phyloP scores from a whole-genome alignment of 2,888 invertebrate species.

The Kryphioiulus occultus region DNA sequence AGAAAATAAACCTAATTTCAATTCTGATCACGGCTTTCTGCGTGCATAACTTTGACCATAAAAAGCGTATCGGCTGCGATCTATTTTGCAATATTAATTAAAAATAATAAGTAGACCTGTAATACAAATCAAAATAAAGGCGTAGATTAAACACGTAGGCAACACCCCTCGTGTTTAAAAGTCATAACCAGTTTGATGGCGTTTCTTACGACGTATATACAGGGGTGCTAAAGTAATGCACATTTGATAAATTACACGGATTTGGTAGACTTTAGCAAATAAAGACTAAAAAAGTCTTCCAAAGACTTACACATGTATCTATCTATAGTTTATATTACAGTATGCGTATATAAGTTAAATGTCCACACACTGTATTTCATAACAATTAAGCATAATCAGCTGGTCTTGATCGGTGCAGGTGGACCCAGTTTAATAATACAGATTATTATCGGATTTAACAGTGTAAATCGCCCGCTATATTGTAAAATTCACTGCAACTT shows the following conservation, averaged over 20 bases:
- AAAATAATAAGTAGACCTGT: slow-evolving; percentile 20
- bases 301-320: too few species aligned
- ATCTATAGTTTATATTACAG: too few species aligned
- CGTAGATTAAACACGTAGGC: slow-evolving; percentile 21
- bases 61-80: not conserved
- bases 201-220: not conserved
- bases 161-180: slow-evolving; percentile 1
- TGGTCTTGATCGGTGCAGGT: too few species aligned
- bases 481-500: too few species aligned
- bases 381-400: too few species aligned
- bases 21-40: not conserved
- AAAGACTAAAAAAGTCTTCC: too few species aligned
- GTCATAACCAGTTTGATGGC: not conserved
- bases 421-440: too few species aligned
- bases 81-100: slow-evolving; percentile 28
- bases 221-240: not conserved
- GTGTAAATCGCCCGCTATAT: too few species aligned
- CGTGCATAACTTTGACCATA: not conserved
- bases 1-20: not conserved
- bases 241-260: not conserved
- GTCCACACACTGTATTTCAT: too few species aligned
- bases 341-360: too few species aligned
- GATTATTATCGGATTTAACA: too few species aligned
- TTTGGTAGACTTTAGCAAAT: too few species aligned
- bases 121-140: slow-evolving; percentile 1